Conservation (phyloP, 2,888 invertebrate genomes). For the Pseudanteris insignis region DNA sequence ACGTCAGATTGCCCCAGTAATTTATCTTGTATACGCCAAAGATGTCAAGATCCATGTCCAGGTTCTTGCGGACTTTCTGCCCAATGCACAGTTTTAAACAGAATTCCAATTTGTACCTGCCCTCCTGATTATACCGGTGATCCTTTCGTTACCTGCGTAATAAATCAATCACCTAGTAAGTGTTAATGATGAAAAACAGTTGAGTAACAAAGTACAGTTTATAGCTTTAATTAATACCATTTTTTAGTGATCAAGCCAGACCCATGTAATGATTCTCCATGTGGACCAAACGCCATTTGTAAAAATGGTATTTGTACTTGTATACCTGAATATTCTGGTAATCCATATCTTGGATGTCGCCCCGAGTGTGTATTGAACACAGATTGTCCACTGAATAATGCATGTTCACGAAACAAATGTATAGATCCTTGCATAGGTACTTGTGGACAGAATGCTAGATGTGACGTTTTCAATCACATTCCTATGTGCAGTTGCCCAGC, state of each 20-base stretch:
- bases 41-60: too few relatives aligned
- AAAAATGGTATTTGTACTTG: too few relatives aligned
- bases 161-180: too few relatives aligned
- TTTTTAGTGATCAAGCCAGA: too few relatives aligned
- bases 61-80: constrained; percentile 69
- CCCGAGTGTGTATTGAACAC: constrained; percentile 74
- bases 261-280: too few relatives aligned
- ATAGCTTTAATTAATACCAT: too few relatives aligned
- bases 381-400: constrained; percentile 73
- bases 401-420: constrained; percentile 78
- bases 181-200: too few relatives aligned
- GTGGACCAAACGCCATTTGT: too few relatives aligned
- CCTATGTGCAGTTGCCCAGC: constrained; percentile 85
- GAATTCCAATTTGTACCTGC: constrained; percentile 70
- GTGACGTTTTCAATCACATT: constrained; percentile 85
- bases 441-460: constrained; percentile 83
- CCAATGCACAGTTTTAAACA: constrained; percentile 65
- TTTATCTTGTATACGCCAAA: too few relatives aligned
- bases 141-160: constrained; percentile 82
- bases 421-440: constrained; percentile 77
- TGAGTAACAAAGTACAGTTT: too few relatives aligned
- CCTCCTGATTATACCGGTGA: constrained; percentile 77
- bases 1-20: too few relatives aligned
- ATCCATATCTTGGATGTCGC: constrained; percentile 76
- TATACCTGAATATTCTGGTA: constrained; percentile 72